These are phyloP conservation scores for Eospalax fontanierii DNA, from an alignment of 2,797 vertebrate genomes.

Conservation along the genomic window DNA sequence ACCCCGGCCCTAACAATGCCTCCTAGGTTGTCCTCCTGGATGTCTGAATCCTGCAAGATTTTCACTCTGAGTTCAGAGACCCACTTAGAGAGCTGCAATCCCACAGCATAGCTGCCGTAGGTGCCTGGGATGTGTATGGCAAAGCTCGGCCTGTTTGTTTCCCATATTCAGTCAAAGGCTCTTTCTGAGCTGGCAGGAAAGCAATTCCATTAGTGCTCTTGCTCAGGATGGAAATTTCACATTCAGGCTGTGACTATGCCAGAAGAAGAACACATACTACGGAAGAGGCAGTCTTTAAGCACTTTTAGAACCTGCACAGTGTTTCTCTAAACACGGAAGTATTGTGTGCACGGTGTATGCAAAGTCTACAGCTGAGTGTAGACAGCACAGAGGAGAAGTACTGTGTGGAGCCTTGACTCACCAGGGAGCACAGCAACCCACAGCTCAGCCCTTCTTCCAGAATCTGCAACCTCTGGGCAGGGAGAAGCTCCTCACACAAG, in stretches of 20 bases:
- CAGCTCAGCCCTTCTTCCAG: background rate
- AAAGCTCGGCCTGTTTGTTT: background rate
- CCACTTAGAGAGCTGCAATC: background rate
- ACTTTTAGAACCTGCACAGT: background rate
- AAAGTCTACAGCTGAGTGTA: background rate
- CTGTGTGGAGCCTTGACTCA: background rate
- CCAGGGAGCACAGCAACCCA: background rate
- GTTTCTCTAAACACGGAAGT: background rate
- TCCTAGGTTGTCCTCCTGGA: background rate
- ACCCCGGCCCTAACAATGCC: background rate
- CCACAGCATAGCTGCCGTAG: background rate
- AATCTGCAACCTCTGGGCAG: background rate
- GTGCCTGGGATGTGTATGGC: background rate
- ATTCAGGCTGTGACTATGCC: background rate
- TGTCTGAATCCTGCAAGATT: background rate
- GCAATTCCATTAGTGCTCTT: background rate
- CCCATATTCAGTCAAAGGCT: background rate
- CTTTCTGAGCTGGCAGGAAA: background rate
- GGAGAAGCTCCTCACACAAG: background rate
- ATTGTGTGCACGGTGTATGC: background rate
- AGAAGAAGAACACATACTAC: background rate
- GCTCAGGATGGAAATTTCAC: background rate
- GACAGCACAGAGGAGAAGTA: background rate
- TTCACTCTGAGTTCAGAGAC: background rate
- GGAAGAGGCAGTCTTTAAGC: background rate